A percentile compares a stretch with the other conserved stretches of the same genome.
Conservation (phyloP, 1,140 invertebrate genomes). For the Homarus americanus region DNA sequence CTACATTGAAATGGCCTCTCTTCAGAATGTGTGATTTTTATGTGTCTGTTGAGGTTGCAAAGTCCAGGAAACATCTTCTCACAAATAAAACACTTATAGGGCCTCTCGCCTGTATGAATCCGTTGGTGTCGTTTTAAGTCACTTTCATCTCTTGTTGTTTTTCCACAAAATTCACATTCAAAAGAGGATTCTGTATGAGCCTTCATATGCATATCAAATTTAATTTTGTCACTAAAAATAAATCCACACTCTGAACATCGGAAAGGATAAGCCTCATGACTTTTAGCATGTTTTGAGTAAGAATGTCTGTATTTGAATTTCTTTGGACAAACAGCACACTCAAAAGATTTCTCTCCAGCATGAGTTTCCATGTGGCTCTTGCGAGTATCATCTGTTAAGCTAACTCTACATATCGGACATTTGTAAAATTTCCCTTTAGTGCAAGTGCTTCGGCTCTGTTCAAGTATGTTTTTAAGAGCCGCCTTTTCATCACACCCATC, state of each 20-base stretch:
- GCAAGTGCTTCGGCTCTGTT: no score
- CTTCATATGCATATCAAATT: not conserved
- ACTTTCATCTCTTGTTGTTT: not conserved
- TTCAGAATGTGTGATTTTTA: not conserved
- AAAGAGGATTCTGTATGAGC: not conserved
- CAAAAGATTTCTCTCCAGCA: not conserved
- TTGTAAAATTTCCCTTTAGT: no score
- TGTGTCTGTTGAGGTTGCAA: not conserved
- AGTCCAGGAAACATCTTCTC: not conserved
- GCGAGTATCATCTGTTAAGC: no score
- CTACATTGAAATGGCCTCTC: conserved; percentile 10
- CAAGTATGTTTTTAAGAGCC: no score
- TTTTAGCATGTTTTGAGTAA: not conserved
- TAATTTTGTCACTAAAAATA: not conserved
- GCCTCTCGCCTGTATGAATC: not conserved
- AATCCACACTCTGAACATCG: not conserved
- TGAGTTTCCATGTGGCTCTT: not conserved
- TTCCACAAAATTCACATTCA: not conserved
- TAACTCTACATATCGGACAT: no score
- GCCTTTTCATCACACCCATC: no score
- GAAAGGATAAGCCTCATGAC: not conserved
- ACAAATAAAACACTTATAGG: not conserved
- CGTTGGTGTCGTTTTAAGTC: not conserved
- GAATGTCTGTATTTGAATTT: not conserved
- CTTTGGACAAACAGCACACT: not conserved